Conservation (phyloP, 2,888 invertebrate genomes). For the Herminia tarsipennalis region DNA sequence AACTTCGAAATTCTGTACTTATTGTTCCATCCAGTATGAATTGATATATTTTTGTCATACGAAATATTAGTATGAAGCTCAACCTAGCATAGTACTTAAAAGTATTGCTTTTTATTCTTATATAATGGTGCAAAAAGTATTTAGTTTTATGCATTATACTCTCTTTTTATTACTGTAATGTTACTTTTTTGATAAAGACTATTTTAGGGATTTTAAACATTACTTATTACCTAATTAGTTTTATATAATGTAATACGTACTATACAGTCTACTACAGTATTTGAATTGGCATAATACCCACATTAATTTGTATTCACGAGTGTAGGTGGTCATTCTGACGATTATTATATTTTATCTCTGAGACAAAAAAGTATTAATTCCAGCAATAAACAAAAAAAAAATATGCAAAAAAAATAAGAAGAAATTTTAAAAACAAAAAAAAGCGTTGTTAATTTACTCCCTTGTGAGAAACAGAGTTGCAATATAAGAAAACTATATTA, state of each 20-base stretch:
- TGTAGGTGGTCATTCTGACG: too few species aligned
- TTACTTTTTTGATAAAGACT: constrained; percentile 22
- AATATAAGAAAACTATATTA: background rate
- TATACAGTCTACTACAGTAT: background rate
- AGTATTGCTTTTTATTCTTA: constrained; percentile 30
- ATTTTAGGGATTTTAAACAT: constrained; percentile 22
- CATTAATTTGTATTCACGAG: too few species aligned
- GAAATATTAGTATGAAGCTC: constrained; percentile 28
- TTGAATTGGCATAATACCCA: too few species aligned
- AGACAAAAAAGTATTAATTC: too few species aligned
- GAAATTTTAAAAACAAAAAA: background rate
- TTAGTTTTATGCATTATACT: constrained; percentile 36
- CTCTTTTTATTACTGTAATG: constrained; percentile 20
- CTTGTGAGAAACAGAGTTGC: constrained; percentile 5
- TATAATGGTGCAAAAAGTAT: constrained; percentile 39
- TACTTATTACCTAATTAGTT: constrained; percentile 21
- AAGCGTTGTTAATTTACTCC: background rate
- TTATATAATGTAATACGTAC: background rate
- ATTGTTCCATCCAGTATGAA: constrained; percentile 42
- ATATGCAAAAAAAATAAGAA: too few species aligned
- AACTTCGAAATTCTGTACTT: constrained; percentile 29
- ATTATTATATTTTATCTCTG: too few species aligned
- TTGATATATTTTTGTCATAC: constrained; percentile 21
- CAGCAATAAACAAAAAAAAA: too few species aligned
- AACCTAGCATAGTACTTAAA: constrained; percentile 46